Conservation (phyloP, 1,140 invertebrate species). For the Drosophila equinoxialis region DNA sequence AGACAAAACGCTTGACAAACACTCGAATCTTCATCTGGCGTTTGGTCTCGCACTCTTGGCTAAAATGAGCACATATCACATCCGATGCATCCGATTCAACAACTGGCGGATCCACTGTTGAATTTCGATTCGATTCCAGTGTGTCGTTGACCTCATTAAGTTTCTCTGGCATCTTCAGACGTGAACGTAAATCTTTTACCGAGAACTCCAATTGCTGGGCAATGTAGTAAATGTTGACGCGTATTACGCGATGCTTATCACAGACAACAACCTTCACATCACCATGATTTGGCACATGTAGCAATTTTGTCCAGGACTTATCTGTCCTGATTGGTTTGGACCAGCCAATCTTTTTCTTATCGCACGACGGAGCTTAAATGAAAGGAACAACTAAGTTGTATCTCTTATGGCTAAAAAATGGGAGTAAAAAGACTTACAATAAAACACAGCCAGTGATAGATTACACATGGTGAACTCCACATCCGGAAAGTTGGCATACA, state of each 20-base stretch:
- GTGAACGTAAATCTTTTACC: constrained; percentile 75
- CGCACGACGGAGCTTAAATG: constrained; percentile 27
- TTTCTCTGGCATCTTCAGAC: constrained; percentile 54
- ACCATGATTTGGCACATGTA: constrained; percentile 86
- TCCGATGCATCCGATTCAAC: neutral
- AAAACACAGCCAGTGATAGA: constrained; percentile 67
- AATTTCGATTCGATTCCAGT: neutral
- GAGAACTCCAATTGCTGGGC: constrained; percentile 77
- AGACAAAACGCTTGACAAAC: constrained; percentile 69
- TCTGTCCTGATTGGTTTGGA: constrained; percentile 83
- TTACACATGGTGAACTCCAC: constrained; percentile 76
- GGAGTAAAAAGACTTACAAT: constrained; percentile 14
- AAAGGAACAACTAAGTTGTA: neutral
- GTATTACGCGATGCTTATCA: constrained; percentile 74
- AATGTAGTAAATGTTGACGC: constrained; percentile 75
- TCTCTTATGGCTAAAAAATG: neutral
- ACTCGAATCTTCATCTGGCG: constrained; percentile 41
- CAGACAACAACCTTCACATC: constrained; percentile 89
- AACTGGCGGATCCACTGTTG: constrained; percentile 6
- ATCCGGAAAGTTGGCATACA: constrained; percentile 78
- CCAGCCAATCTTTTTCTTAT: constrained; percentile 81
- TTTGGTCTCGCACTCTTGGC: constrained; percentile 53
- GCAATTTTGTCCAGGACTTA: constrained; percentile 86
- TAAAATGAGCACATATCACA: constrained; percentile 49
- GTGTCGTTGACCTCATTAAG: neutral